Conservation (phyloP, 2,797 vertebrate species). For the Odontamblyopus rebecca region DNA sequence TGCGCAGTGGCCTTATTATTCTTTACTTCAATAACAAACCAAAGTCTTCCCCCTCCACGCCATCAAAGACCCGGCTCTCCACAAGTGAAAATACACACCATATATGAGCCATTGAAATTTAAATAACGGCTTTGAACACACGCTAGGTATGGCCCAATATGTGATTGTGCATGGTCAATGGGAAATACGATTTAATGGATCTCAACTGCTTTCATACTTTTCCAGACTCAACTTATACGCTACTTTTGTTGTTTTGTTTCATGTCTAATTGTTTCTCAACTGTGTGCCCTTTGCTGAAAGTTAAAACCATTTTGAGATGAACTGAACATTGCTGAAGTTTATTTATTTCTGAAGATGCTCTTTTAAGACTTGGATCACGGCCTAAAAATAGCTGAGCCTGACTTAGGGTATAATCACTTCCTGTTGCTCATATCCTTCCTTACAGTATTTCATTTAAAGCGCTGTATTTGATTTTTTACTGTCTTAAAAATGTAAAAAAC, state of each 20-base stretch:
- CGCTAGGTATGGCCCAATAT: conserved; percentile 65
- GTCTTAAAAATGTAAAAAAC: too few relatives aligned
- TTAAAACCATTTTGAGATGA: background rate
- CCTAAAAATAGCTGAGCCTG: too few relatives aligned
- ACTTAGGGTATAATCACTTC: too few relatives aligned
- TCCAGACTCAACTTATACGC: background rate
- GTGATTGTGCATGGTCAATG: conserved; percentile 43
- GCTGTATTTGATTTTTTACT: too few relatives aligned
- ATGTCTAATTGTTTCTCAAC: background rate
- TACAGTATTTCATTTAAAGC: too few relatives aligned
- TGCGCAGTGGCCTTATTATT: conserved; percentile 79
- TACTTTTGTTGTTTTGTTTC: background rate
- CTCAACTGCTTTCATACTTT: conserved; percentile 11
- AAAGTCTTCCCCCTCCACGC: conserved; percentile 65
- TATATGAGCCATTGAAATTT: conserved; percentile 75
- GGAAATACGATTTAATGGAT: conserved; percentile 38
- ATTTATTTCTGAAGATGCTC: background rate
- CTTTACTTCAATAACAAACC: conserved; percentile 81
- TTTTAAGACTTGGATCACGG: background rate
- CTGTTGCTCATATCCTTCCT: too few relatives aligned
- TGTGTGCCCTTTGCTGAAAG: background rate
- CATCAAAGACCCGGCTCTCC: conserved; percentile 75
- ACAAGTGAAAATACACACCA: conserved; percentile 77
- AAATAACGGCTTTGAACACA: conserved; percentile 75
- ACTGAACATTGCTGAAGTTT: background rate